Conservation (phyloP, 2,888 invertebrate species). For the Endotricha flammealis region DNA sequence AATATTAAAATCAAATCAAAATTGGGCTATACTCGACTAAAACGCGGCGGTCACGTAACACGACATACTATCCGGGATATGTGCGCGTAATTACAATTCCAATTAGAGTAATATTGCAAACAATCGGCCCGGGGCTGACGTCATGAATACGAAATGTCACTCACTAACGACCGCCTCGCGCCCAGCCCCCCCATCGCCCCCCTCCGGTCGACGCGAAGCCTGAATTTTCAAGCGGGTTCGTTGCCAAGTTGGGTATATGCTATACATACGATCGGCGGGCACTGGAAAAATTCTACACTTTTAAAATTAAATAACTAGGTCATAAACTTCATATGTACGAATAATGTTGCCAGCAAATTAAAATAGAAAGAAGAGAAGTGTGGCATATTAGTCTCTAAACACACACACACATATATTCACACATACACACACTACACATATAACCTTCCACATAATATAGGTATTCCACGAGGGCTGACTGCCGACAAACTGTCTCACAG, state of each 20-base stretch:
- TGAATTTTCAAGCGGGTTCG: conserved; percentile 65
- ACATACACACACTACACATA: too few species aligned
- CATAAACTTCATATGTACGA: too few species aligned
- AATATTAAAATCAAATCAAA: not conserved
- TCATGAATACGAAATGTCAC: conserved; percentile 77
- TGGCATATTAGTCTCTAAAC: too few species aligned
- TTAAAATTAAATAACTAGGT: not conserved
- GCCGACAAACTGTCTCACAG: too few species aligned
- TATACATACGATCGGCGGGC: conserved; percentile 16
- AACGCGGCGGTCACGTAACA: conserved; percentile 26
- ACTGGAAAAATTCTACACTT: not conserved
- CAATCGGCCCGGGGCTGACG: conserved; percentile 73
- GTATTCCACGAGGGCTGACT: too few species aligned
- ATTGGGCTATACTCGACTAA: not conserved
- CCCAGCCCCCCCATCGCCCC: conserved; percentile 18
- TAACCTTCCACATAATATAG: too few species aligned
- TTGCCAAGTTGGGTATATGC: conserved; percentile 32
- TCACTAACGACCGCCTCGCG: conserved; percentile 58
- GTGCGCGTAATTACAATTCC: conserved; percentile 73
- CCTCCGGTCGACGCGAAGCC: conserved; percentile 44
- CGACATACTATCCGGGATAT: conserved; percentile 41
- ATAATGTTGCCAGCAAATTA: too few species aligned
- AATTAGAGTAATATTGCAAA: conserved; percentile 78
- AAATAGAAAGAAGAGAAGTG: too few species aligned
- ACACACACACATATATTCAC: too few species aligned